Percentiles rank a stretch among this genome's conserved stretches.
Evolutionary conservation across 2,888 invertebrate genomes (phyloP).

Genomic region (Drosophila antonietae): DNA sequence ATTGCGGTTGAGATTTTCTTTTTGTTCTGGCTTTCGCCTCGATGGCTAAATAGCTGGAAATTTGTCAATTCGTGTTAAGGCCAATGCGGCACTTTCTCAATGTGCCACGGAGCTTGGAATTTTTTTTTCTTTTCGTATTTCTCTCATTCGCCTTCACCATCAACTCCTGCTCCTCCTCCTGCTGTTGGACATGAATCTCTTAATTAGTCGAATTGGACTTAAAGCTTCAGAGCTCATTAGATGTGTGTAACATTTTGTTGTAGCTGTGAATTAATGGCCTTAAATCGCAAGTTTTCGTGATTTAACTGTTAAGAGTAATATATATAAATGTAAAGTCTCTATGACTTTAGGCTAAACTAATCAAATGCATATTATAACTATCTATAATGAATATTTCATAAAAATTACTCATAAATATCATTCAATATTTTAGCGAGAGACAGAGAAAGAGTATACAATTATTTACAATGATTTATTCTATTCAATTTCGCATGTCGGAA

Average conservation of each 20-base stretch:
- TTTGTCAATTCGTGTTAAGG: conserved; percentile 75
- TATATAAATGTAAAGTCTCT: background rate
- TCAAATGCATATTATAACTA: background rate
- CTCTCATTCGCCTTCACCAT: background rate
- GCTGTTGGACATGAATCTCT: conserved; percentile 46
- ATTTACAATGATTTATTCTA: conserved; percentile 3
- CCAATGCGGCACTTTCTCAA: conserved; percentile 69
- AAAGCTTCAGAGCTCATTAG: conserved; percentile 28
- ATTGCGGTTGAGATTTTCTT: conserved; percentile 62
- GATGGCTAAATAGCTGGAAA: conserved; percentile 68
- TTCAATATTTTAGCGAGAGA: background rate
- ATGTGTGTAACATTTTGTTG: background rate
- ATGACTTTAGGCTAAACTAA: background rate
- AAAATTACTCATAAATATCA: background rate
- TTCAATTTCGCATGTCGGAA: background rate
- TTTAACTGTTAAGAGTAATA: background rate
- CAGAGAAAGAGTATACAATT: background rate
- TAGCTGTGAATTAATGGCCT: background rate
- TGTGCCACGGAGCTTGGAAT: conserved; percentile 4
- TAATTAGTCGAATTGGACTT: conserved; percentile 56
- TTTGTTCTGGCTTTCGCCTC: conserved; percentile 42
- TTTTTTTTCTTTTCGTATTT: background rate
- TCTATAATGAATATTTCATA: background rate
- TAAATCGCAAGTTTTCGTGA: background rate
- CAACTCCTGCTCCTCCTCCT: background rate